A percentile compares a stretch with the other conserved stretches of the same genome.
Evolutionary conservation across 2,888 invertebrate species (phyloP).

Genomic region (Brenthis ino): DNA sequence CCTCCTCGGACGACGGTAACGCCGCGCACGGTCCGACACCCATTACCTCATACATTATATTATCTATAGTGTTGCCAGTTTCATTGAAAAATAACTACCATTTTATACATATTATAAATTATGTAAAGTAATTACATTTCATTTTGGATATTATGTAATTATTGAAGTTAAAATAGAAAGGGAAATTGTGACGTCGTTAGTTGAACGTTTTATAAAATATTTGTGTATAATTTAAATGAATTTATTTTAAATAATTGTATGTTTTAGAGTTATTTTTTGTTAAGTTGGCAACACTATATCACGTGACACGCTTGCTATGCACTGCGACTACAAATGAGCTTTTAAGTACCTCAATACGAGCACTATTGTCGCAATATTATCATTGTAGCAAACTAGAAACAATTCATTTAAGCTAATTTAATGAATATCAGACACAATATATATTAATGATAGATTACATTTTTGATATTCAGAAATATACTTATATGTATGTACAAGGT

Average conservation of each 20-base stretch:
- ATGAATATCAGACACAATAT: background rate
- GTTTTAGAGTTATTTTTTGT: background rate
- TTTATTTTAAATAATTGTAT: background rate
- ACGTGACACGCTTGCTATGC: slow-evolving; percentile 18
- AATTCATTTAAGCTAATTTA: too few species aligned
- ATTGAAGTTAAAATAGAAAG: too few species aligned
- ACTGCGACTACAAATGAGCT: slow-evolving; percentile 10
- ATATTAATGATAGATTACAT: background rate
- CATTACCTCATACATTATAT: slow-evolving; percentile 24
- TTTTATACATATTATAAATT: background rate
- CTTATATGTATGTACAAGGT: background rate
- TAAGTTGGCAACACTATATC: slow-evolving; percentile 2
- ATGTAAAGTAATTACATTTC: too few species aligned
- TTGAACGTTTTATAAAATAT: background rate
- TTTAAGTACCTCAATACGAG: background rate
- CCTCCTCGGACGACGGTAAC: slow-evolving; percentile 97
- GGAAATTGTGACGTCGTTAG: too few species aligned
- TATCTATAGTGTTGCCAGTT: slow-evolving; percentile 5
- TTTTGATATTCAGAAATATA: background rate
- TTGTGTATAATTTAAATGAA: background rate
- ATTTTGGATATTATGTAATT: too few species aligned
- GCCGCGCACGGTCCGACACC: slow-evolving; percentile 52
- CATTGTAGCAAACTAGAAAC: too few species aligned
- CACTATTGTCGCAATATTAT: background rate
- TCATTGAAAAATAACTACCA: background rate